phyloP scores from a whole-genome alignment of 2,797 vertebrate genomes.

The Myotis daubentonii region DNA sequence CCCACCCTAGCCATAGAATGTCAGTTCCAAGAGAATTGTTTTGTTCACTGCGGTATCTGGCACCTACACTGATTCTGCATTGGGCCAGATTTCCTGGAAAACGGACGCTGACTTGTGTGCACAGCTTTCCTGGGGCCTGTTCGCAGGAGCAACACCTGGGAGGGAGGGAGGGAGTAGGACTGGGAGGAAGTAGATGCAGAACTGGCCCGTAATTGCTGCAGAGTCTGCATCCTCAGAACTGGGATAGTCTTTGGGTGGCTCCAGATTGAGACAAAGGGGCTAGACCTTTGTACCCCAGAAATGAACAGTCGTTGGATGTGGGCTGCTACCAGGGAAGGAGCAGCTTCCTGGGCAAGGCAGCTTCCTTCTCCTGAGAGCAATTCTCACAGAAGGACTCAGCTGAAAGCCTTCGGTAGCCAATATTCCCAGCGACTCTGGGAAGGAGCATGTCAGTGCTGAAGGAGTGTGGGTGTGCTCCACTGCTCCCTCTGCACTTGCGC shows the following conservation, averaged over 20 bases:
- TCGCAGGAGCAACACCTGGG: background rate
- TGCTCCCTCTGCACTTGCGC: background rate
- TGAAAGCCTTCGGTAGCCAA: background rate
- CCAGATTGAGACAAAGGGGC: background rate
- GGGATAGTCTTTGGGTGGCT: background rate
- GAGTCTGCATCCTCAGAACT: background rate
- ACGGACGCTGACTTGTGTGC: background rate
- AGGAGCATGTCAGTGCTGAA: background rate
- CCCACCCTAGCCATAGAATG: background rate
- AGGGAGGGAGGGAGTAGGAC: background rate
- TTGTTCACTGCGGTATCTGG: background rate
- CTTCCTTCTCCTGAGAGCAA: background rate
- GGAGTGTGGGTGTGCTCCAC: background rate
- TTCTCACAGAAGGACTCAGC: background rate
- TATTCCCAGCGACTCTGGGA: background rate
- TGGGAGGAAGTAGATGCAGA: background rate
- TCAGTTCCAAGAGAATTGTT: background rate
- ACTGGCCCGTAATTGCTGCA: background rate
- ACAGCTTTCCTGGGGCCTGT: background rate
- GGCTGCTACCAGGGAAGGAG: background rate
- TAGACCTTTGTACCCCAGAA: background rate
- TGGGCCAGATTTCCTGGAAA: background rate
- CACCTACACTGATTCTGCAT: background rate
- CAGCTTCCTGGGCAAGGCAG: background rate
- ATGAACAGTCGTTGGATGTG: background rate